phyloP scores from a whole-genome alignment of 2,113 vertebrate genomes.

The Pygoscelis antarcticus region DNA sequence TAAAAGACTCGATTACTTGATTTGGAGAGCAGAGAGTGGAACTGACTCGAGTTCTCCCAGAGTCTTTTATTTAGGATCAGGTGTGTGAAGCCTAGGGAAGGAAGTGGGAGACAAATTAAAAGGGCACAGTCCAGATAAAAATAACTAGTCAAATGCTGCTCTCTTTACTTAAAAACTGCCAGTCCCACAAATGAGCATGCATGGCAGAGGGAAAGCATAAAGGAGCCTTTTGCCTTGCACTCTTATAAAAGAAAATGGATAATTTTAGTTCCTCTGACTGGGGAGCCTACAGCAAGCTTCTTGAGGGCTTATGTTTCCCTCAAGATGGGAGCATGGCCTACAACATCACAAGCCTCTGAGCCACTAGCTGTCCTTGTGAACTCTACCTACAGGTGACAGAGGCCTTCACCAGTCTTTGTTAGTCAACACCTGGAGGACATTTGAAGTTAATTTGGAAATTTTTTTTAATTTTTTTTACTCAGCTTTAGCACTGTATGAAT shows the following conservation, averaged over 20 bases:
- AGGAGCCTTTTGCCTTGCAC: background rate
- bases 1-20: background rate
- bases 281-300: background rate
- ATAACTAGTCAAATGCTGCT: slow-evolving; percentile 5
- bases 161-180: background rate
- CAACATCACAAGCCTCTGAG: accelerated
- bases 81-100: background rate
- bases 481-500: background rate
- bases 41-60: background rate
- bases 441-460: background rate
- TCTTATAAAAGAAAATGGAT: background rate
- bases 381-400: background rate
- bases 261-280: background rate
- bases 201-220: background rate
- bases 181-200: slow-evolving; percentile 12
- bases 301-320: background rate
- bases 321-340: background rate
- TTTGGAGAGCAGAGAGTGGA: background rate
- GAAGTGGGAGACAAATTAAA: background rate
- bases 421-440: background rate
- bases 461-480: background rate
- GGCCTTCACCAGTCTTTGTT: background rate
- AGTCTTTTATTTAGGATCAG: slow-evolving; percentile 11
- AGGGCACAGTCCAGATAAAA: slow-evolving; percentile 18
- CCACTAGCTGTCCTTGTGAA: background rate